Evolutionary conservation across 2,888 invertebrate species (phyloP).

Genomic region (Torymus aiolomorphi): DNA sequence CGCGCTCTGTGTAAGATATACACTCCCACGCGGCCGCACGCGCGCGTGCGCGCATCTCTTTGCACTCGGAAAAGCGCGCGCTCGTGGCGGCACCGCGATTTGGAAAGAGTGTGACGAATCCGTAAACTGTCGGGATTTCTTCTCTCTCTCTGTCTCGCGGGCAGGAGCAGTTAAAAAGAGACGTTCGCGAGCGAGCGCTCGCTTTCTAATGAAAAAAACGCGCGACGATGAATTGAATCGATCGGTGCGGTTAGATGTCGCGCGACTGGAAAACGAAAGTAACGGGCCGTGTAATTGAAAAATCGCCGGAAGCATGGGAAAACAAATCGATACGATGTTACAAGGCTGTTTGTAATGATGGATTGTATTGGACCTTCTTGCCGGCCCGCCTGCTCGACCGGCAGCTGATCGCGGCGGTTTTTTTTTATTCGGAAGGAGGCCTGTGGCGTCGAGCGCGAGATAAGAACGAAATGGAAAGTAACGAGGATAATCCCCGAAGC

Average conservation of each 20-base stretch:
- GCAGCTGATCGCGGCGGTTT: too few relatives aligned
- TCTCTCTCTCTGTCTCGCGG: background rate
- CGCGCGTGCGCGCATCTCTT: background rate
- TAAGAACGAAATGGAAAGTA: constrained; percentile 41
- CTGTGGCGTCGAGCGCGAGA: background rate
- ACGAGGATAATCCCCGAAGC: background rate
- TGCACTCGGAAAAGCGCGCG: background rate
- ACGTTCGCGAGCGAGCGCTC: too few relatives aligned
- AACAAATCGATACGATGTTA: constrained; percentile 23
- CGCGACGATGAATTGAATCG: constrained; percentile 20
- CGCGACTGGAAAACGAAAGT: constrained; percentile 42
- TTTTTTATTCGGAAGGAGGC: too few relatives aligned
- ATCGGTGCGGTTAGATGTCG: constrained; percentile 4
- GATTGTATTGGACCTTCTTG: too few relatives aligned
- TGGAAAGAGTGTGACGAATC: constrained; percentile 37
- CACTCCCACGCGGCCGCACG: background rate
- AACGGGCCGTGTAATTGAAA: background rate
- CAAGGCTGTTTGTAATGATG: background rate
- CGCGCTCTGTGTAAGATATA: background rate
- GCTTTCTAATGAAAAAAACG: constrained; percentile 45
- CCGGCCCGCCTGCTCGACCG: too few relatives aligned
- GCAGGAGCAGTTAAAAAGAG: background rate
- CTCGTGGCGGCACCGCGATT: background rate
- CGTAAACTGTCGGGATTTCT: constrained; percentile 23
- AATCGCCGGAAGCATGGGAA: constrained; percentile 1